phyloP scores from a whole-genome alignment of 2,113 vertebrate species.

The Gallinago undulata region DNA sequence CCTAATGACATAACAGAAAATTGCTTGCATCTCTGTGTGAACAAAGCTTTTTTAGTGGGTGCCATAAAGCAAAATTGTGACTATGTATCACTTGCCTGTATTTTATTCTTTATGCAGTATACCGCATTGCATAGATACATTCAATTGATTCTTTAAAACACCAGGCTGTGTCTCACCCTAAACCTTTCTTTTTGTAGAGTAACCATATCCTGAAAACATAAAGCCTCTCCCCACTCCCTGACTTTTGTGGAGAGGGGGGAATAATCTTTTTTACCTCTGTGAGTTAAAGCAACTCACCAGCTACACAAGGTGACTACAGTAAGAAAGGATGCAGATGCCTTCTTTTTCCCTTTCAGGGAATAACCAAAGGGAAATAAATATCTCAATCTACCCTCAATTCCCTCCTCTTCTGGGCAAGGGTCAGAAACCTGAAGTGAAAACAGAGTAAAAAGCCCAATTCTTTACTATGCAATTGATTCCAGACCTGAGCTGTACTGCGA shows the following conservation, averaged over 20 bases:
- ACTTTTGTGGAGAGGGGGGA: not conserved
- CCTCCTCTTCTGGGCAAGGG: not conserved
- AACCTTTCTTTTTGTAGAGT: not conserved
- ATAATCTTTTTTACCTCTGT: not conserved
- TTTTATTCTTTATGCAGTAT: not conserved
- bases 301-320: not conserved
- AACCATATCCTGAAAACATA: not conserved
- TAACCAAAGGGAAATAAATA: not conserved
- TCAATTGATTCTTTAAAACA: not conserved
- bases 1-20: not conserved
- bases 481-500: not conserved
- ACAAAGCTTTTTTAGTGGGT: not conserved
- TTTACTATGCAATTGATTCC: not conserved
- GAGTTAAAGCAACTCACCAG: not conserved
- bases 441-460: not conserved
- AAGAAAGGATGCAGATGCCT: not conserved
- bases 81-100: not conserved
- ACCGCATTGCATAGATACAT: not conserved
- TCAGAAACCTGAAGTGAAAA: slow-evolving; percentile 32
- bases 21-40: not conserved
- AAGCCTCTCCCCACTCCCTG: not conserved
- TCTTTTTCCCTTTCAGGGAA: not conserved
- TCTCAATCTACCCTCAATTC: not conserved
- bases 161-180: not conserved
- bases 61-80: not conserved